phyloP scores from a whole-genome alignment of 2,888 invertebrate species.

The Rotaria magnacalcarata region DNA sequence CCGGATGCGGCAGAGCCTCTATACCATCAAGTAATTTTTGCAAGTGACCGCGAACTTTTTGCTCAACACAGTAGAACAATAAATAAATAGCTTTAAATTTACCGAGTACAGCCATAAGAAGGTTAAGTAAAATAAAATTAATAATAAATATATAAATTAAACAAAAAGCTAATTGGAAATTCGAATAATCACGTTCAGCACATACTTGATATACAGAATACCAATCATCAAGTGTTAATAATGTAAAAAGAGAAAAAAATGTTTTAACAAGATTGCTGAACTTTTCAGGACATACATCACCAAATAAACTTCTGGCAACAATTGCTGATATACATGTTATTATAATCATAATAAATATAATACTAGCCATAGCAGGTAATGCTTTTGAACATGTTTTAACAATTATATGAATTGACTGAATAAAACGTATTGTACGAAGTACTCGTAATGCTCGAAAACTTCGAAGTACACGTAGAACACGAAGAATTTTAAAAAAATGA shows the following conservation, averaged over 20 bases:
- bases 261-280: slow-evolving; percentile 51
- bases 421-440: slow-evolving; percentile 49
- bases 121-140: slow-evolving; percentile 54
- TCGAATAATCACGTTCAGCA: not conserved
- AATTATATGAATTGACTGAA: slow-evolving; percentile 50
- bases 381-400: slow-evolving; percentile 52
- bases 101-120: slow-evolving; percentile 54
- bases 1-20: no score
- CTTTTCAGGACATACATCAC: slow-evolving; percentile 49
- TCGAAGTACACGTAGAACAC: slow-evolving; percentile 48
- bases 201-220: slow-evolving; percentile 49
- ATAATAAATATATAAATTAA: slow-evolving; percentile 53
- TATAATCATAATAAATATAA: slow-evolving; percentile 52
- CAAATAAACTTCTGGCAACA: slow-evolving; percentile 53
- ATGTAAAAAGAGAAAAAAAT: slow-evolving; percentile 50
- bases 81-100: not conserved
- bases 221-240: slow-evolving; percentile 52
- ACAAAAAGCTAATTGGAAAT: slow-evolving; percentile 50
- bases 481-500: slow-evolving; percentile 48
- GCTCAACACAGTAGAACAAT: not conserved
- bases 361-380: slow-evolving; percentile 53
- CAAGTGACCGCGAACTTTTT: not conserved
- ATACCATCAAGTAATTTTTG: no score
- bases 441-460: slow-evolving; percentile 49
- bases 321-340: slow-evolving; percentile 55